Base-by-base conservation (phyloP, 2,797 vertebrate species). In the Odontamblyopus rebecca region DNA sequence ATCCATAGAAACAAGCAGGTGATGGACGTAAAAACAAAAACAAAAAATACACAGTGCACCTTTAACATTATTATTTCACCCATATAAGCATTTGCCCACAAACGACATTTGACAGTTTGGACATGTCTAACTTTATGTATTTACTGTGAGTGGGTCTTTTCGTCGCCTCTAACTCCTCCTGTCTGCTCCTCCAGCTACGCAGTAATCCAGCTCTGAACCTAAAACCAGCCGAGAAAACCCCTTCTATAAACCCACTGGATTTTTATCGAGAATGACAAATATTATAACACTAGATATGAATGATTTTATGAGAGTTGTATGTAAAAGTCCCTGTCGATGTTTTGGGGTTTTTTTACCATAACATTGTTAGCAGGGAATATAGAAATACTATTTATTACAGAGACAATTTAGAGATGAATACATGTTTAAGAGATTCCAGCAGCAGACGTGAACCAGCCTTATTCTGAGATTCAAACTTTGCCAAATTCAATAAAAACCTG, bases 401-500 rank as follows among this genome's bases (percentile, higher is more conserved):
- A 67, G 61, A 41, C 35, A 62, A 62, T 62, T 62, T 62, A 60
- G 32, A 50, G 23, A 32, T 50, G 27, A 35, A 48, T 6, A 54
- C 13, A 68, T 56, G 50, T 32, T 32, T 68, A 29, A 54, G 50
- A 56, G 29, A 54, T 54, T 32, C 19, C 67, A 68, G 67, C 53
- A 68, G 67, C 67, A 57, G 67, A 65, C 54, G 32, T 44, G 57
- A 35, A 63, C 41, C 30, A 54, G 61, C 67, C 57, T 71, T 35
- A 62, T 27, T 71, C 15, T 64, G 53, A 71, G 13, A 56, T 68
- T 56, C 16, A 57, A 68, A 56, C 67, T 56, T 68, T 68, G 67
- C 67, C 67, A 68, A 68, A 68, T 56, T 68, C 67, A 68, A 68
- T 68, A 68, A 68, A 67, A 26, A 67, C 65, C 35, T 56, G 51